phyloP scores from a whole-genome alignment of 2,113 vertebrate genomes.

The Anthoscopus minutus region DNA sequence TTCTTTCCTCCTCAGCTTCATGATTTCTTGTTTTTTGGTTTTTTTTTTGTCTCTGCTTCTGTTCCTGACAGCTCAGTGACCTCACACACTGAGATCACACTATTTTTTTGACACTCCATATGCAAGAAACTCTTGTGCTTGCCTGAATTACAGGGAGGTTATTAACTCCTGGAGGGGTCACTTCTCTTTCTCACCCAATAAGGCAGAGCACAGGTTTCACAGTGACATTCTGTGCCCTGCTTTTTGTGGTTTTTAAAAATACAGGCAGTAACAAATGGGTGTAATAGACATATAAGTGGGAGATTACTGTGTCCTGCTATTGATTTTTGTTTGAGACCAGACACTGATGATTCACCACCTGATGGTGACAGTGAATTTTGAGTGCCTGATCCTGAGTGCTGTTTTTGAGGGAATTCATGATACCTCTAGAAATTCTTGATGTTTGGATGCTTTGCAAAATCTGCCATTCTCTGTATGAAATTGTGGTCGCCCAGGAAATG shows the following conservation, averaged over 20 bases:
- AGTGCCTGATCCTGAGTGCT: background rate
- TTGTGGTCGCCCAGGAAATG: background rate
- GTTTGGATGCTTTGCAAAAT: background rate
- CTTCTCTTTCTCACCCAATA: background rate
- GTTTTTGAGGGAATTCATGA: background rate
- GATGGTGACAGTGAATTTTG: background rate
- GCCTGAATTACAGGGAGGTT: background rate
- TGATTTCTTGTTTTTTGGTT: background rate
- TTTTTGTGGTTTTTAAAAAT: background rate
- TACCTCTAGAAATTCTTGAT: background rate
- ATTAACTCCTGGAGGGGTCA: background rate
- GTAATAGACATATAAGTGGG: background rate
- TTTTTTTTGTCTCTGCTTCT: background rate
- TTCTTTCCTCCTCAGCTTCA: background rate
- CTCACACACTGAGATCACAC: background rate
- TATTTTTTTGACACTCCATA: background rate
- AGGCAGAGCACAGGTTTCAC: background rate
- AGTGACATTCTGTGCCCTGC: background rate
- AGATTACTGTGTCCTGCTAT: background rate
- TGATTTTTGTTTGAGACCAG: background rate
- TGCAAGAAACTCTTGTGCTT: background rate
- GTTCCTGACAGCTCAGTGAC: constrained; percentile 5
- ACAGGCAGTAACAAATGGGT: background rate
- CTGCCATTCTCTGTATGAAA: background rate
- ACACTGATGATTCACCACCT: background rate